These are phyloP conservation scores for Enoplosus armatus DNA, from an alignment of 2,797 vertebrate genomes.

Conservation along the genomic window DNA sequence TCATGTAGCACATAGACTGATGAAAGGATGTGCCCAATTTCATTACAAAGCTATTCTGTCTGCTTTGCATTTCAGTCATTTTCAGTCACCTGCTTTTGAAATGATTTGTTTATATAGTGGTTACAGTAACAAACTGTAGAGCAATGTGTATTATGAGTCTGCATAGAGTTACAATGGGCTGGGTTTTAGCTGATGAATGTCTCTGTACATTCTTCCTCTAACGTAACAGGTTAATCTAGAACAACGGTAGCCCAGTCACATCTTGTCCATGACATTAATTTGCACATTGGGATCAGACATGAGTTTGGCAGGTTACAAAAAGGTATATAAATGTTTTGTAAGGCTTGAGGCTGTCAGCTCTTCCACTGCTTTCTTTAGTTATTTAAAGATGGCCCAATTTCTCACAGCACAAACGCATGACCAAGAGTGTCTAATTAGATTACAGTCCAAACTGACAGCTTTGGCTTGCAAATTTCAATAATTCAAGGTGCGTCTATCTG, in stretches of 20 bases:
- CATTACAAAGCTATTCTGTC: no score
- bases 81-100: neutral
- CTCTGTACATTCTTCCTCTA: neutral
- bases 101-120: neutral
- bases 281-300: constrained; percentile 15
- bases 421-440: constrained; percentile 64
- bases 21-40: no score
- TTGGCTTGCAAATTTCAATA: constrained; percentile 52
- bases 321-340: constrained; percentile 34
- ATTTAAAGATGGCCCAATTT: constrained; percentile 75
- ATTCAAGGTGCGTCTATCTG: constrained; percentile 44
- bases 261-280: neutral
- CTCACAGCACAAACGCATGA: constrained; percentile 39
- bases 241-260: neutral
- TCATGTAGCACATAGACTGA: neutral
- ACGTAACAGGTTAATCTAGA: neutral
- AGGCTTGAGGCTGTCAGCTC: constrained; percentile 26
- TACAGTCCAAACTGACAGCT: constrained; percentile 57
- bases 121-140: neutral
- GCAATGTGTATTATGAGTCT: neutral
- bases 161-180: neutral
- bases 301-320: constrained; percentile 27
- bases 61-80: neutral
- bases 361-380: constrained; percentile 35
- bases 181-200: neutral